These are phyloP conservation scores for Actias luna DNA, from an alignment of 2,888 invertebrate species.

Conservation along the genomic window DNA sequence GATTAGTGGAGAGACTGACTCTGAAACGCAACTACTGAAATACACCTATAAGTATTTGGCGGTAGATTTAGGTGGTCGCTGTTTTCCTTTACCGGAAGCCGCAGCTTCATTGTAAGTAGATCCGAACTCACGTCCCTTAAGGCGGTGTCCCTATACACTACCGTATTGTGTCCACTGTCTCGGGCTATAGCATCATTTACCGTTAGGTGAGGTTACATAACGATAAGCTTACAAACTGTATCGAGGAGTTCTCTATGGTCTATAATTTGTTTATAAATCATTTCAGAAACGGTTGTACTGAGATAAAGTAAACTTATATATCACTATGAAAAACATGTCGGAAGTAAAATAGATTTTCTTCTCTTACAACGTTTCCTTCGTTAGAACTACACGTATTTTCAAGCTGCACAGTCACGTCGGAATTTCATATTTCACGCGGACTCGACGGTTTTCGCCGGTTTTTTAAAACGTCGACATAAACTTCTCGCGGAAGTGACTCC, in stretches of 20 bases:
- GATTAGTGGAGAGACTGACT: too few species aligned
- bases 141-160: too few species aligned
- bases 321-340: not conserved
- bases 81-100: not conserved
- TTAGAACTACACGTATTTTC: not conserved
- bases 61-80: too few species aligned
- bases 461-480: conserved; percentile 15
- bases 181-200: too few species aligned
- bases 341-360: not conserved
- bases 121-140: too few species aligned
- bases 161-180: too few species aligned
- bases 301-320: not conserved
- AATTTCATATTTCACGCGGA: conserved; percentile 9
- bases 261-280: too few species aligned
- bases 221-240: too few species aligned
- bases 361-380: not conserved
- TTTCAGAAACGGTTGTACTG: not conserved
- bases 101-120: too few species aligned
- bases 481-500: not conserved
- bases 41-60: not conserved
- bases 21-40: not conserved
- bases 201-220: too few species aligned
- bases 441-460: not conserved
- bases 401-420: not conserved
- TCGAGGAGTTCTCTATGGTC: too few species aligned